Conservation (phyloP, 1,140 invertebrate genomes). For the Helicoverpa zea region DNA sequence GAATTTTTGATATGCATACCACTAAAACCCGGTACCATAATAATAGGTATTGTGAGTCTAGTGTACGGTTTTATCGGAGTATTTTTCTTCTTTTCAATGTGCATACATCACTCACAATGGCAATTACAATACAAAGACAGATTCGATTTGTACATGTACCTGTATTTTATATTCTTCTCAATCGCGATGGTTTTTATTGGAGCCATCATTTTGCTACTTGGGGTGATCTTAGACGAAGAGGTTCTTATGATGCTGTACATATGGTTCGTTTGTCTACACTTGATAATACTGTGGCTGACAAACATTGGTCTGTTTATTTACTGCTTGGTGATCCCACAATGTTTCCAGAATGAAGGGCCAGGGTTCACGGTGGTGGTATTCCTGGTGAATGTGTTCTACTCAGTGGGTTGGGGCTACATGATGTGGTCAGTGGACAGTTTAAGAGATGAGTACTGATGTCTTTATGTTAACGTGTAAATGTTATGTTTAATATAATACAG, state of each 20-base stretch:
- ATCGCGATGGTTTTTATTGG: constrained; percentile 30
- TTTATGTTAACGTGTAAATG: background rate
- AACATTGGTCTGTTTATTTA: background rate
- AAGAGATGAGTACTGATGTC: background rate
- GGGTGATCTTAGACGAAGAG: background rate
- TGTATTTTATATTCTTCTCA: constrained; percentile 11
- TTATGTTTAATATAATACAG: background rate
- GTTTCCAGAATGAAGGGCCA: background rate
- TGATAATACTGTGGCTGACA: background rate
- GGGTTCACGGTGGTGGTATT: background rate
- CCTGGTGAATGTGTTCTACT: background rate
- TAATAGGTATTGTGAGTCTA: constrained; percentile 22
- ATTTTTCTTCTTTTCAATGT: constrained; percentile 19
- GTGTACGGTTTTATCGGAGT: constrained; percentile 45
- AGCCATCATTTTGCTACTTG: constrained; percentile 34
- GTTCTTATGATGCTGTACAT: constrained; percentile 13
- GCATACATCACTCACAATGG: constrained; percentile 23
- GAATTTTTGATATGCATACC: constrained; percentile 44
- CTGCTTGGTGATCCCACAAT: background rate
- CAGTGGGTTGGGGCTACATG: background rate
- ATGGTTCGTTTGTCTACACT: background rate
- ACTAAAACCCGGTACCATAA: constrained; percentile 4
- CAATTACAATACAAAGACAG: constrained; percentile 24
- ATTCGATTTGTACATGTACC: constrained; percentile 33
- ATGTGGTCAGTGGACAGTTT: background rate